These are phyloP conservation scores for Limulus polyphemus DNA, from an alignment of 2,888 invertebrate species.

Conservation along the genomic window DNA sequence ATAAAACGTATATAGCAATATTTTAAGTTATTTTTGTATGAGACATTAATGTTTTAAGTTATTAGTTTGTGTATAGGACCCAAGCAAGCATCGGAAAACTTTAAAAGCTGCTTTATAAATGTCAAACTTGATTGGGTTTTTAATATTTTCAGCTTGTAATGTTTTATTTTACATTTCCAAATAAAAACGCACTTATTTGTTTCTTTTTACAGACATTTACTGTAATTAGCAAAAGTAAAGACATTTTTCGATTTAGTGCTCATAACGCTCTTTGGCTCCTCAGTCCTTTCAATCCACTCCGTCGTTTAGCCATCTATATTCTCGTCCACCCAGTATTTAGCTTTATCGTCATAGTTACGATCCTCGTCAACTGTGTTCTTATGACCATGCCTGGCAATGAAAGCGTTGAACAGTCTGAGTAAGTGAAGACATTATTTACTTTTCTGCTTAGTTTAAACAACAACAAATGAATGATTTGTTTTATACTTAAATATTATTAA, in stretches of 20 bases:
- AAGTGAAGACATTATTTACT: slow-evolving; percentile 41
- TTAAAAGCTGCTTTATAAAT: too few relatives aligned
- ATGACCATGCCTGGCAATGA: slow-evolving; percentile 96
- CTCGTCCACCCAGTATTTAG: slow-evolving; percentile 97
- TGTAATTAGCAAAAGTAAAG: slow-evolving; percentile 96
- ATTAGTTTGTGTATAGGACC: too few relatives aligned
- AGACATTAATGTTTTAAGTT: too few relatives aligned
- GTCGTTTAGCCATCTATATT: slow-evolving; percentile 94
- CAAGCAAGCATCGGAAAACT: too few relatives aligned
- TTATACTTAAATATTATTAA: too few relatives aligned
- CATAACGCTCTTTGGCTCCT: slow-evolving; percentile 88
- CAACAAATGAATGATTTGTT: too few relatives aligned
- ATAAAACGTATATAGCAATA: too few relatives aligned
- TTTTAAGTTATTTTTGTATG: too few relatives aligned
- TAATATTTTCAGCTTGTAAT: neutral
- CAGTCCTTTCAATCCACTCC: slow-evolving; percentile 93
- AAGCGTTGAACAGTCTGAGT: slow-evolving; percentile 93
- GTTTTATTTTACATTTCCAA: too few relatives aligned
- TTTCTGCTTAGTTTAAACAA: too few relatives aligned
- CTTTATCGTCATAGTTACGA: slow-evolving; percentile 94
- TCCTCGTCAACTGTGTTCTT: slow-evolving; percentile 96
- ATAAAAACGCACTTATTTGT: neutral
- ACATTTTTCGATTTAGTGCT: slow-evolving; percentile 97
- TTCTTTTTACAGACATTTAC: slow-evolving; percentile 67
- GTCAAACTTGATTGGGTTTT: neutral